Evolutionary conservation across 2,888 invertebrate species (phyloP).

Genomic region (Hybos culiciformis): DNA sequence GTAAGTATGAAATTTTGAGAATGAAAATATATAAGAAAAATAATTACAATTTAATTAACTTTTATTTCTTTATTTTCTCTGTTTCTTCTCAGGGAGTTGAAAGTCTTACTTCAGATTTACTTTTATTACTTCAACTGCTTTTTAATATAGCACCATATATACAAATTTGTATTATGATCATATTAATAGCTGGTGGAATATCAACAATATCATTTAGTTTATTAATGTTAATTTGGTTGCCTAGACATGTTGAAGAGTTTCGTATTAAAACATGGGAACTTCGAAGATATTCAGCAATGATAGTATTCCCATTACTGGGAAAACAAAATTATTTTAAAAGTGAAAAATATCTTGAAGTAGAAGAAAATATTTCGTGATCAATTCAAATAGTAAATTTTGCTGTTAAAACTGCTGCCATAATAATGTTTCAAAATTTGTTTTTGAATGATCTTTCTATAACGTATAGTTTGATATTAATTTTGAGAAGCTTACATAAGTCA

Average conservation of each 20-base stretch:
- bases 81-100: slow-evolving; percentile 26
- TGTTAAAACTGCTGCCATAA: no score
- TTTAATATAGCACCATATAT: slow-evolving; percentile 40
- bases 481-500: no score
- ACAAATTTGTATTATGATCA: slow-evolving; percentile 36
- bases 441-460: no score
- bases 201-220: slow-evolving; percentile 32
- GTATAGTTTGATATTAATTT: no score
- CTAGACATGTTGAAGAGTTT: slow-evolving; percentile 15
- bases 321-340: no score
- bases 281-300: slow-evolving; percentile 18
- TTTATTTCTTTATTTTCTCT: not conserved
- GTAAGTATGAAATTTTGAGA: slow-evolving; percentile 37
- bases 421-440: no score
- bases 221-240: slow-evolving; percentile 23
- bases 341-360: no score
- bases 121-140: slow-evolving; percentile 36
- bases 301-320: slow-evolving; percentile 18
- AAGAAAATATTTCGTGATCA: no score
- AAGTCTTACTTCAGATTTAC: slow-evolving; percentile 34
- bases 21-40: not conserved
- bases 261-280: slow-evolving; percentile 15
- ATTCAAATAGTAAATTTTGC: no score
- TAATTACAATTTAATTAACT: not conserved
- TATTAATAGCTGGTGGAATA: slow-evolving; percentile 37